phyloP scores from a whole-genome alignment of 2,113 vertebrate genomes.

The Nerophis lumbriciformis region DNA sequence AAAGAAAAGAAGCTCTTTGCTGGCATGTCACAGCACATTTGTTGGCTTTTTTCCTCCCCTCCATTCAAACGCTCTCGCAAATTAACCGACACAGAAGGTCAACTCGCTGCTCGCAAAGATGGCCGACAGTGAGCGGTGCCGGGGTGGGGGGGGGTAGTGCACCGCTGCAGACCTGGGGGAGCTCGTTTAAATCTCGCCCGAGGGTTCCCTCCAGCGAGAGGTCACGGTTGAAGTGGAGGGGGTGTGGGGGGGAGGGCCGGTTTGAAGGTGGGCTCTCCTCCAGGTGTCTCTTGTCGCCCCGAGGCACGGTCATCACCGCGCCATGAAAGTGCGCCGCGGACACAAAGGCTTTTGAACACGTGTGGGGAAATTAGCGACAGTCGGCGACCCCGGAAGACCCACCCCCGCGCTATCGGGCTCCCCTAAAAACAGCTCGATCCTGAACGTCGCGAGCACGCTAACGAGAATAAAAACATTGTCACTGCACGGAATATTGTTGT shows the following conservation, averaged over 20 bases:
- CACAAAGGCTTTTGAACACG: constrained; percentile 75
- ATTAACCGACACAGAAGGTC: constrained; percentile 44
- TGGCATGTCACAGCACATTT: constrained; percentile 47
- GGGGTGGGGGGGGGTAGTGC: constrained; percentile 13
- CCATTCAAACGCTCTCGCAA: constrained; percentile 37
- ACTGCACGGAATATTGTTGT: background rate
- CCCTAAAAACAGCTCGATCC: constrained; percentile 39
- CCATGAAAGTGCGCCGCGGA: constrained; percentile 67
- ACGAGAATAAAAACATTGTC: constrained; percentile 6
- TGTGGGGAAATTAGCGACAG: constrained; percentile 67
- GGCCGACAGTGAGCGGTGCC: constrained; percentile 29
- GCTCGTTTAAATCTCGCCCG: constrained; percentile 82
- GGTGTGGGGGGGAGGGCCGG: constrained; percentile 33
- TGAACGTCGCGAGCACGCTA: constrained; percentile 39
- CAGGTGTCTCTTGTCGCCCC: constrained; percentile 74
- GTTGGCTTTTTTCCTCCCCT: constrained; percentile 40
- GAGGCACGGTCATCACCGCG: constrained; percentile 76
- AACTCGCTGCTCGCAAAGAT: constrained; percentile 42
- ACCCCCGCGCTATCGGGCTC: background rate
- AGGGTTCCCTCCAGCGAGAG: constrained; percentile 75
- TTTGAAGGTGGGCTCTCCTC: constrained; percentile 77
- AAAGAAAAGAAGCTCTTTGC: constrained; percentile 10
- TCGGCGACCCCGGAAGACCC: too few relatives aligned
- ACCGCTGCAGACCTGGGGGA: constrained; percentile 68
- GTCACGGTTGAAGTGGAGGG: constrained; percentile 74